A percentile compares a stretch with the other conserved stretches of the same genome.
These are phyloP conservation scores for Bubo bubo DNA, from an alignment of 2,113 vertebrate species.

Conservation along the genomic window DNA sequence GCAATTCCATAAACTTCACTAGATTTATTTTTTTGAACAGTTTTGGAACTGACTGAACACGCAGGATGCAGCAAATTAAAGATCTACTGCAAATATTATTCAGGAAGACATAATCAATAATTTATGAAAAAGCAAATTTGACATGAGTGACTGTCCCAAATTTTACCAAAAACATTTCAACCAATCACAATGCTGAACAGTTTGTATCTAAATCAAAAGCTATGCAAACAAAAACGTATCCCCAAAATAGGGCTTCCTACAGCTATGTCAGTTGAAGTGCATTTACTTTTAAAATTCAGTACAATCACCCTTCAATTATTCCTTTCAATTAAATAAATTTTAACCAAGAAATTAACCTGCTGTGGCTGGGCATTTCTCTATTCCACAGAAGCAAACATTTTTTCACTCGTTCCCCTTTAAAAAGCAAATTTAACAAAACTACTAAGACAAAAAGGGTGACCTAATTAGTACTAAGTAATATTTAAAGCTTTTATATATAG, in stretches of 20 bases:
- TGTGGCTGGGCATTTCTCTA: not conserved
- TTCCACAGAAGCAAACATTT: conserved; percentile 25
- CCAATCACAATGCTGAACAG: conserved; percentile 12
- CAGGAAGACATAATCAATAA: conserved; percentile 19
- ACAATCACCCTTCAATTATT: conserved; percentile 37
- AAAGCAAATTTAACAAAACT: conserved; percentile 42
- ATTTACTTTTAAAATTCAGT: conserved; percentile 10
- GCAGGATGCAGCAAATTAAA: not conserved
- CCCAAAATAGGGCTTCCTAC: conserved; percentile 23
- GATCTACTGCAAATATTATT: not conserved
- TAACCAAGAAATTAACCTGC: conserved; percentile 44
- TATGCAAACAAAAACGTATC: not conserved
- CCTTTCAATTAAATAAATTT: conserved; percentile 39
- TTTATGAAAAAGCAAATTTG: conserved; percentile 52
- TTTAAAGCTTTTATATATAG: conserved; percentile 39
- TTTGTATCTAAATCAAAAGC: conserved; percentile 32
- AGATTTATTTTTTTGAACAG: not conserved
- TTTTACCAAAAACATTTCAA: conserved; percentile 41
- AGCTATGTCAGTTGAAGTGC: not conserved
- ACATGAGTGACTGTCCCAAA: conserved; percentile 49
- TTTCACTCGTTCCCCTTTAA: not conserved
- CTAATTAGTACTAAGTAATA: conserved; percentile 49
- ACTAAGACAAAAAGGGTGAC: conserved; percentile 42
- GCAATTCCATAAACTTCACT: not conserved
- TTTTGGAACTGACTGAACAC: not conserved